Evolutionary conservation across 2,797 vertebrate genomes (phyloP).

Genomic region (Karalla daura): DNA sequence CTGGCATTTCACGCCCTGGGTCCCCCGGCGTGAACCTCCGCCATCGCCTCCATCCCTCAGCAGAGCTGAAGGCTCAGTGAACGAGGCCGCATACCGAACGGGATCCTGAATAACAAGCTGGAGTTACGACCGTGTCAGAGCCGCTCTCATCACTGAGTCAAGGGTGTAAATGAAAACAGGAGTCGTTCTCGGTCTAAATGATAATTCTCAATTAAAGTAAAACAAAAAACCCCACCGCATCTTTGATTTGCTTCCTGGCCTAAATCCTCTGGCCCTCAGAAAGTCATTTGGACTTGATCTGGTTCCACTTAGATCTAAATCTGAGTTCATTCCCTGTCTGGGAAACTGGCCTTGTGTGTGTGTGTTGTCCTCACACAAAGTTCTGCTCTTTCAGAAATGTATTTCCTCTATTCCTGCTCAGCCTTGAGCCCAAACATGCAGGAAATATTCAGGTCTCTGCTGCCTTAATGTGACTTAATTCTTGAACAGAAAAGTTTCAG

Average conservation of each 20-base stretch:
- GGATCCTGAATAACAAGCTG: conserved; percentile 32
- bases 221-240: not conserved
- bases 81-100: conserved; percentile 48
- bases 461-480: too few species aligned
- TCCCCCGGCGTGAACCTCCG: conserved; percentile 21
- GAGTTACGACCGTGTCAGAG: conserved; percentile 17
- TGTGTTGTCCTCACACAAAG: not conserved
- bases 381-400: not conserved
- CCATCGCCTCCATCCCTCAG: conserved; percentile 21
- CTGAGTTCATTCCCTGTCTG: not conserved
- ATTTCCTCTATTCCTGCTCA: not conserved
- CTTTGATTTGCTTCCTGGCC: not conserved
- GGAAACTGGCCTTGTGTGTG: not conserved
- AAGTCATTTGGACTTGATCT: not conserved
- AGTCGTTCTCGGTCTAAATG: not conserved
- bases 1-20: conserved; percentile 54
- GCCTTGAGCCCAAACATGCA: not conserved
- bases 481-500: too few species aligned
- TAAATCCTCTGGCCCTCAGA: not conserved
- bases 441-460: not conserved
- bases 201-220: not conserved
- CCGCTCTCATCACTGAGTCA: conserved; percentile 19
- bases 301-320: not conserved
- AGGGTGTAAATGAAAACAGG: conserved; percentile 8
- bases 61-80: conserved; percentile 26